Evolutionary conservation across 2,888 invertebrate genomes (phyloP).

Genomic region (Salpingus planirostris): DNA sequence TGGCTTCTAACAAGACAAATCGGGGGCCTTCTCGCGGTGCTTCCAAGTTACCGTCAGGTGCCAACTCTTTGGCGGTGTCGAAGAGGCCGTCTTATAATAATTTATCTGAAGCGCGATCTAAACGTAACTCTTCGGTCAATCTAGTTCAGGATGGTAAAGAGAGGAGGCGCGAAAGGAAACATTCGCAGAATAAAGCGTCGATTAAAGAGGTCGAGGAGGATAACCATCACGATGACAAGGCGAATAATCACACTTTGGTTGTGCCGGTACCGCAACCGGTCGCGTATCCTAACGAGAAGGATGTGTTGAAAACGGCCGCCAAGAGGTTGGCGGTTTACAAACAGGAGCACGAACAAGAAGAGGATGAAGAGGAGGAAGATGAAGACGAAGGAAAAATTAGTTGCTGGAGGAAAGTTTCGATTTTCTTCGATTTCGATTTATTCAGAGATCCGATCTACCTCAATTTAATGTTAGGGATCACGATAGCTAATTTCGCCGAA

Average conservation of each 20-base stretch:
- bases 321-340: conserved; percentile 46
- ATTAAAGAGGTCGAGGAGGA: conserved; percentile 25
- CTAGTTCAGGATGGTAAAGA: conserved; percentile 16
- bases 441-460: conserved; percentile 60
- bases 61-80: conserved; percentile 39
- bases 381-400: conserved; percentile 30
- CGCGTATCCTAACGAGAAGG: conserved; percentile 42
- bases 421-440: conserved; percentile 63
- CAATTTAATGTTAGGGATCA: conserved; percentile 62
- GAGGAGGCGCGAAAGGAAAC: conserved; percentile 20
- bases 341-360: conserved; percentile 15
- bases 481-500: conserved; percentile 62
- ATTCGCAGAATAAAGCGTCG: conserved; percentile 20
- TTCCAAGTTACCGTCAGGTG: conserved; percentile 20
- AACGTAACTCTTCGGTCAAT: conserved; percentile 14
- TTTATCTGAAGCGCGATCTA: conserved; percentile 22
- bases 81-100: conserved; percentile 31
- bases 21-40: conserved; percentile 10
- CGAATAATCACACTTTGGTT: too few relatives aligned
- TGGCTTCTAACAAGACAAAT: conserved; percentile 42
- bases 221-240: too few relatives aligned
- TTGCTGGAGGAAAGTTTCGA: conserved; percentile 48
- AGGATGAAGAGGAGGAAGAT: conserved; percentile 9
- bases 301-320: conserved; percentile 49
- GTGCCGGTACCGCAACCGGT: not conserved